phyloP scores from a whole-genome alignment of 2,888 invertebrate genomes.

The Lagria hirta region DNA sequence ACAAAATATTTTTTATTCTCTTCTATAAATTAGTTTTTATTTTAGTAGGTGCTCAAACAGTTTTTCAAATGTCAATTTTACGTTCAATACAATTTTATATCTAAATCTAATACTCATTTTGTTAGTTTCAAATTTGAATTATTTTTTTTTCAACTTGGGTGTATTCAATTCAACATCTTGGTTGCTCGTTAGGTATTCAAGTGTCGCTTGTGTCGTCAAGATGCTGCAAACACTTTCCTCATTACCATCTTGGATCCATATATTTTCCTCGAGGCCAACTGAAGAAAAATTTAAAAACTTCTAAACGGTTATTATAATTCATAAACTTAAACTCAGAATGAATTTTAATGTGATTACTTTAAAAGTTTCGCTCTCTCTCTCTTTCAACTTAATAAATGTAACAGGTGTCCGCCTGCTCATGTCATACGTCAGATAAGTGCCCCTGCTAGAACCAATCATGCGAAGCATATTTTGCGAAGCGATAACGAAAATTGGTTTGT shows the following conservation, averaged over 20 bases:
- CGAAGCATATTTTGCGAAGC: conserved; percentile 25
- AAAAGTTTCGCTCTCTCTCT: conserved; percentile 14
- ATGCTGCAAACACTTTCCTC: conserved; percentile 9
- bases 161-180: no score
- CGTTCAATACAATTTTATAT: no score
- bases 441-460: conserved; percentile 17
- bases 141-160: no score
- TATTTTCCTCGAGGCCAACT: conserved; percentile 6
- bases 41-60: no score
- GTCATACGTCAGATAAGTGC: neutral
- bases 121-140: no score
- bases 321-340: conserved; percentile 24
- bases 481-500: conserved; percentile 38
- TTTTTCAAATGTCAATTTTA: no score
- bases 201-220: conserved; percentile 10
- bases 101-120: no score
- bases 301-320: conserved; percentile 24
- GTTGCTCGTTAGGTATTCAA: no score
- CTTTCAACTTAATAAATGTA: conserved; percentile 9
- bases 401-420: conserved; percentile 16
- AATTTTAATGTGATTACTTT: conserved; percentile 28
- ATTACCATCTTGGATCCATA: conserved; percentile 18
- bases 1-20: no score
- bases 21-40: no score
- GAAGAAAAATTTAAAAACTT: conserved; percentile 12